phyloP scores from a whole-genome alignment of 2,888 invertebrate species.

The Cheilosia impressa region DNA sequence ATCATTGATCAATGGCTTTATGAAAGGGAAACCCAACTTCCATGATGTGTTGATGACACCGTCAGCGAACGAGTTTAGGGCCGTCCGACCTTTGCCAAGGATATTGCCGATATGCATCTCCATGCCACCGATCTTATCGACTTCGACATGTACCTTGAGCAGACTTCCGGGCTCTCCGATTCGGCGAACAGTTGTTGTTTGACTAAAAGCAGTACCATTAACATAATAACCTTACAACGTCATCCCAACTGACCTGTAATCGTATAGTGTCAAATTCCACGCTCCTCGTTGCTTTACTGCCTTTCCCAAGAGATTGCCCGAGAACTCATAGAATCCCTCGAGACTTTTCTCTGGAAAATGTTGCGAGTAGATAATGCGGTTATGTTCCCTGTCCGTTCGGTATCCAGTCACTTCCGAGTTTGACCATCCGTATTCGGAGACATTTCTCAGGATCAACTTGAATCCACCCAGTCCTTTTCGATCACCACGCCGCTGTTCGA shows the following conservation, averaged over 20 bases:
- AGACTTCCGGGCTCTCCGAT: conserved; percentile 83
- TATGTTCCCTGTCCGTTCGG: conserved; percentile 87
- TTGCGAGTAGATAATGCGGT: conserved; percentile 90
- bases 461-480: conserved; percentile 88
- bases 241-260: conserved; percentile 83
- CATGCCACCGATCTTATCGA: conserved; percentile 90
- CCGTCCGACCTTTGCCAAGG: conserved; percentile 85
- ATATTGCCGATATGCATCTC: conserved; percentile 91
- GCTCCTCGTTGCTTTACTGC: conserved; percentile 87
- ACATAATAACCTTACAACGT: neutral
- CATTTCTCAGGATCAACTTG: conserved; percentile 88
- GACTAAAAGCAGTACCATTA: conserved; percentile 78
- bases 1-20: conserved; percentile 91
- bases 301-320: conserved; percentile 87
- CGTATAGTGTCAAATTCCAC: conserved; percentile 90
- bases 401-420: conserved; percentile 90
- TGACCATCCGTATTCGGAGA: conserved; percentile 91
- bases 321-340: conserved; percentile 88
- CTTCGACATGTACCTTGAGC: conserved; percentile 88
- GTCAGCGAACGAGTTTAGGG: conserved; percentile 88
- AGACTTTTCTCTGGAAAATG: conserved; percentile 92
- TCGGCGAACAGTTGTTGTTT: conserved; percentile 84
- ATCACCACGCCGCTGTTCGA: conserved; percentile 87
- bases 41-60: conserved; percentile 91
- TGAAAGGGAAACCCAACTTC: conserved; percentile 91